These are phyloP conservation scores for Eremobia ochroleuca DNA, from an alignment of 2,888 invertebrate species.

Conservation along the genomic window DNA sequence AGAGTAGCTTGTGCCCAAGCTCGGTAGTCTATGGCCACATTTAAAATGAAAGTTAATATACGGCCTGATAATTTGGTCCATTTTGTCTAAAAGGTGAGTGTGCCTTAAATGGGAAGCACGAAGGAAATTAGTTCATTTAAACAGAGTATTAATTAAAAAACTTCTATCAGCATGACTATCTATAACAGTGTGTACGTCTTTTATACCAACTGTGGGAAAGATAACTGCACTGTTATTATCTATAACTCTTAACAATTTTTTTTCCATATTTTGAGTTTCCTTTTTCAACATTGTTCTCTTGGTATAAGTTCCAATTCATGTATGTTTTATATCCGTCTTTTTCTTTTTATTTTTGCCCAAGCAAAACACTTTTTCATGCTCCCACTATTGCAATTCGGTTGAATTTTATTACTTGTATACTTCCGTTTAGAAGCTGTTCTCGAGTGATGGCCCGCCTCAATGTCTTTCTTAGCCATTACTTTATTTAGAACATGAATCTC, in stretches of 20 bases:
- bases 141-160: constrained; percentile 11
- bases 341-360: no score
- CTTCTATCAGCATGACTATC: neutral
- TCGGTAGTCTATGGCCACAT: no score
- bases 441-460: neutral
- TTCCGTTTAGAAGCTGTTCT: neutral
- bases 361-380: neutral
- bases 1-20: no score
- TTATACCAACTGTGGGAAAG: neutral
- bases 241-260: neutral
- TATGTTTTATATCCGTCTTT: neutral
- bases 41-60: no score
- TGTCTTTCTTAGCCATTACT: neutral
- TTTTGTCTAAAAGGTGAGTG: no score
- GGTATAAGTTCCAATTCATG: no score
- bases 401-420: neutral
- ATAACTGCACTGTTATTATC: neutral
- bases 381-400: neutral
- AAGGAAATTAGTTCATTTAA: no score
- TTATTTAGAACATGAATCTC: neutral
- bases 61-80: no score
- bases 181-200: neutral
- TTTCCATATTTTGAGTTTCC: neutral
- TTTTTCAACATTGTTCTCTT: neutral
- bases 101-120: no score